Conservation (phyloP, 2,888 invertebrate genomes). For the Leucoma salicis region DNA sequence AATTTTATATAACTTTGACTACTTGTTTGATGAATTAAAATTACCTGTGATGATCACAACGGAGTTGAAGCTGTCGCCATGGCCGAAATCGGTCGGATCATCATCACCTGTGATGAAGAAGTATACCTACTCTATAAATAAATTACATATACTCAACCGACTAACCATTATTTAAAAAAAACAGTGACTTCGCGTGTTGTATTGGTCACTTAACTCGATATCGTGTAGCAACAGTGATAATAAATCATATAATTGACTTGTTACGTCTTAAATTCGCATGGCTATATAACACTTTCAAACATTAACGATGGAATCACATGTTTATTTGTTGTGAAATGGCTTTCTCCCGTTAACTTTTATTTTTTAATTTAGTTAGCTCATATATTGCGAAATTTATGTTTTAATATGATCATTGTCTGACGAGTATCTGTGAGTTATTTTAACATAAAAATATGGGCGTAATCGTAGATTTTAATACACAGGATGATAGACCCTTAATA, state of each 20-base stretch:
- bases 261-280: slow-evolving; percentile 16
- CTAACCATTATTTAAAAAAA: too few species aligned
- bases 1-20: too few species aligned
- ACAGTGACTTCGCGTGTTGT: slow-evolving; percentile 22
- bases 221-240: slow-evolving; percentile 6
- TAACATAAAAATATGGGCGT: background rate
- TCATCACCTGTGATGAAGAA: too few species aligned
- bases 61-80: too few species aligned
- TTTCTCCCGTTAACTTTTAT: slow-evolving; percentile 54
- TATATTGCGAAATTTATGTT: slow-evolving; percentile 28
- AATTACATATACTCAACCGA: too few species aligned
- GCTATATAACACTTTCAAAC: slow-evolving; percentile 41
- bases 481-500: too few species aligned
- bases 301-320: slow-evolving; percentile 60
- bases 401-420: slow-evolving; percentile 24
- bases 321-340: slow-evolving; percentile 46
- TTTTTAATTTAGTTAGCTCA: slow-evolving; percentile 36
- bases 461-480: too few species aligned
- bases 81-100: too few species aligned
- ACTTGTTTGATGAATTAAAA: too few species aligned
- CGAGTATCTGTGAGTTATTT: background rate
- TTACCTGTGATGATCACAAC: too few species aligned
- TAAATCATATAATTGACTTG: slow-evolving; percentile 4
- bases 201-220: slow-evolving; percentile 20
- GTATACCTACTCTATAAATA: too few species aligned